Evolutionary conservation across 2,797 vertebrate species (phyloP), one percentile per base, ranked within the genome.

Genomic region (Diglossa cyanea): DNA sequence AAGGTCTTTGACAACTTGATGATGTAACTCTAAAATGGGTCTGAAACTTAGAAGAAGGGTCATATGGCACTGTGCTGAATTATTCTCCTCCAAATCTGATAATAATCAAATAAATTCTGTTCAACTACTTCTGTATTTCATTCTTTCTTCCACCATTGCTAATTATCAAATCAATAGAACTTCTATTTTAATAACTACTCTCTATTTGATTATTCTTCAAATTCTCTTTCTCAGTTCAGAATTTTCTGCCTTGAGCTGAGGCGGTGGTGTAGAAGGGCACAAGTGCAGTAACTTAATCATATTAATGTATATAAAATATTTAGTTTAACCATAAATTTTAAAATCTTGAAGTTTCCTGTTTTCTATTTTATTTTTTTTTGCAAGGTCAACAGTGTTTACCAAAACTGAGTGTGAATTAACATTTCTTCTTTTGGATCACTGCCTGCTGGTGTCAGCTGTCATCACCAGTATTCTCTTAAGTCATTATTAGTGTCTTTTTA

Each of bases 361-460:
- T 84, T 54, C 66, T 75, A 2, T 75, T 86, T 86, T 53, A 88
- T 73, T 75, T 35, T 75, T 86, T 86, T 53, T 90, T 73, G 26
- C 85, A 61, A 53, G 11, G 28, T 71, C 72, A 80, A 21, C 48
- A 71, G 7, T 60, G 33, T 83, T 93, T 86, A 83, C 45, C 33
- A 86, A 83, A 94, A 53, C 28, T 25, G 33, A 63, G 13, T 53
- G 28, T 63, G 62, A 86, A 83, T 88, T 86, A 86, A 66, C 44
- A 35, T 80, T 77, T 82, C 37, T 14, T 74, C 48, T 80, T 61
- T 74, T 80, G 72, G 61, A 67, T 80, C 72, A 18, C 40, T 95
- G 67, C 75, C 65, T 93, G 45, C 44, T 86, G 72, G 11, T 80
- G 65, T 93, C 95, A 87, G 67, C 55, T 75, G 74, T 79, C 90